These are phyloP conservation scores for Tipula helvola DNA, from an alignment of 2,888 invertebrate genomes.

Conservation along the genomic window DNA sequence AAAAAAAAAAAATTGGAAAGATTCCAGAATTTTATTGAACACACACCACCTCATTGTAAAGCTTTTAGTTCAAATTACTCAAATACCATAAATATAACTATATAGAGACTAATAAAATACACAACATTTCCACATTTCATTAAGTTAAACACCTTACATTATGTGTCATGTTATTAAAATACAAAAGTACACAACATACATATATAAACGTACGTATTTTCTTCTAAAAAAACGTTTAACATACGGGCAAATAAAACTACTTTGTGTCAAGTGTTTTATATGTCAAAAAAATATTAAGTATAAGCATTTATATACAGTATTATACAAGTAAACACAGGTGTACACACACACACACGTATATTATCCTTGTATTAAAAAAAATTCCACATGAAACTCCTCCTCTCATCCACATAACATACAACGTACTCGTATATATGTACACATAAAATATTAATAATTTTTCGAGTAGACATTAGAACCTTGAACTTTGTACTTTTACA, in stretches of 20 bases:
- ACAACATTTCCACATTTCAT: neutral
- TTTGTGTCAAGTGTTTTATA: neutral
- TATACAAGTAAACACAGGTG: neutral
- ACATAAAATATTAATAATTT: neutral
- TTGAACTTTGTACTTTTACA: neutral
- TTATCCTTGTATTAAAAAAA: neutral
- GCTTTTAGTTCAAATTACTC: neutral
- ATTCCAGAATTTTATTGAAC: too few species aligned
- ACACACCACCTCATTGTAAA: too few species aligned
- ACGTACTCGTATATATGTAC: neutral
- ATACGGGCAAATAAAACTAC: neutral
- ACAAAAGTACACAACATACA: neutral
- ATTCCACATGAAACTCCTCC: neutral
- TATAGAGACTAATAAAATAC: neutral
- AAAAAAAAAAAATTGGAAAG: too few species aligned
- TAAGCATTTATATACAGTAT: neutral
- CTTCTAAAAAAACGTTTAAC: neutral
- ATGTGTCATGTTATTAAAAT: neutral
- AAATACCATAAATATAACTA: neutral
- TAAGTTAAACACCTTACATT: neutral
- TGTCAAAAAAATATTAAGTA: neutral
- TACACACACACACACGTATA: neutral
- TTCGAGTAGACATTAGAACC: neutral
- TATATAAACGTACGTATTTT: neutral
- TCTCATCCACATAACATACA: neutral